Conservation (phyloP, 2,797 vertebrate genomes). For the Pangasius larnaudii region DNA sequence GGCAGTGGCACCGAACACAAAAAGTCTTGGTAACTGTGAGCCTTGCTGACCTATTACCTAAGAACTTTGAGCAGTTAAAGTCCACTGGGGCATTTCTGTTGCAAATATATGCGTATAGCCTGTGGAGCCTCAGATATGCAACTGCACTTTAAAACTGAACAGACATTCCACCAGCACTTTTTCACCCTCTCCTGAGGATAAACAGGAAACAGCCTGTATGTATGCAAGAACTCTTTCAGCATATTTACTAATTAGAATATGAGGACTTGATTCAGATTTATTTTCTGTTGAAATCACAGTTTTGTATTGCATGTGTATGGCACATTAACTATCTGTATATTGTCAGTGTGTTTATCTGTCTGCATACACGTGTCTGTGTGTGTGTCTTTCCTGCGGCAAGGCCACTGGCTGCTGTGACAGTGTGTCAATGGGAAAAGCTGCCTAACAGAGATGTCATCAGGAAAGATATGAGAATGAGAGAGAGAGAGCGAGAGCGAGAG, state of each 20-base stretch:
- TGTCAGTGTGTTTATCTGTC: constrained; percentile 33
- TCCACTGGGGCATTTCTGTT: constrained; percentile 26
- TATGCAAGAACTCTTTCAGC: neutral
- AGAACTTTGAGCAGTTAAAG: neutral
- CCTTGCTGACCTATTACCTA: neutral
- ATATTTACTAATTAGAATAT: constrained; percentile 51
- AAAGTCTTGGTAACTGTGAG: constrained; percentile 28
- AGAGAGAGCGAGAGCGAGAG: constrained; percentile 17
- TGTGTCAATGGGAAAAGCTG: constrained; percentile 41
- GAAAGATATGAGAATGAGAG: constrained; percentile 6
- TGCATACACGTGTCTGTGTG: neutral
- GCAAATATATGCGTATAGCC: neutral
- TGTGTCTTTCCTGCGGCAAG: constrained; percentile 42
- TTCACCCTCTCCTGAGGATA: constrained; percentile 11
- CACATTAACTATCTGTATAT: neutral
- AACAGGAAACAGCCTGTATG: neutral
- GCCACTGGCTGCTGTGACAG: constrained; percentile 26
- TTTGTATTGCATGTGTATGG: constrained; percentile 18
- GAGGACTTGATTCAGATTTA: constrained; percentile 43
- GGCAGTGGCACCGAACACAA: constrained; percentile 37
- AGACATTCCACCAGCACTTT: neutral
- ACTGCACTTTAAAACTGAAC: constrained; percentile 19
- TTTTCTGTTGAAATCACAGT: constrained; percentile 38
- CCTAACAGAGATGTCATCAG: constrained; percentile 53
- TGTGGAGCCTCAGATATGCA: too few relatives aligned